Evolutionary conservation across 64 coral and sea anemone genomes (phyloP), one percentile per base, ranked within the genome.

Genomic region (Pocillopora verrucosa): DNA sequence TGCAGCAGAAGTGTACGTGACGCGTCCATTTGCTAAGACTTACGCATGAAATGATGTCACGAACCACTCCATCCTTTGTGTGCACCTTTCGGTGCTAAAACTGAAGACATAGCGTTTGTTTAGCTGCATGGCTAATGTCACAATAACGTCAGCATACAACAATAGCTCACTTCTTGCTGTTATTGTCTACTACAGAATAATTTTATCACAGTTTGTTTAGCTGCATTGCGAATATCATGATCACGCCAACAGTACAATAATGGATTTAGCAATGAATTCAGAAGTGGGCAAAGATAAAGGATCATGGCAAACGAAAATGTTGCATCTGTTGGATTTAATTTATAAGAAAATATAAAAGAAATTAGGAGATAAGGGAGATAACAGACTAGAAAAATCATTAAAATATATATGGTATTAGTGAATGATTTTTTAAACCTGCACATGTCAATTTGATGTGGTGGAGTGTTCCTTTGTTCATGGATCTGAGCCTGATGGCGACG

Each of bases 401-500:
- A 34, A 34, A 82, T 37, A 20, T 65, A 65, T 7, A 82, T 65
- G 7, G 80, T 65, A 35, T 65, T 26, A 16, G 17, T 1, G 12
- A 16, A 60, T 11, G 80, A 38, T 41, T 38, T 82, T 36, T 36
- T 65, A 16, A 65, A 9, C 60, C 60, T 61, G 9, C 30, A 25
- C n/a, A 80, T 34, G 24, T 62, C 35, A 22, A 69, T n/a, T 22
- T 9, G 22, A 69, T n/a, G 65, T 69, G 20, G 5, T 61, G n/a
- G 5, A 36, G 80, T 20, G 12, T 41, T 16, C 61, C 63, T 37
- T 1, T 82, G 61, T 5, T 1, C 34, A 30, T 82, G 80, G 22
- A 83, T 83, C 34, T 41, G 60, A 19, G 80, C 80, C 65, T 83
- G 60, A 13, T 83, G 80, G 22, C 22, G 80, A n/a, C 61, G 80